Evolutionary conservation across 2,797 vertebrate species (phyloP), one percentile per base, ranked within the genome.

Genomic region (Clarias fuscus): DNA sequence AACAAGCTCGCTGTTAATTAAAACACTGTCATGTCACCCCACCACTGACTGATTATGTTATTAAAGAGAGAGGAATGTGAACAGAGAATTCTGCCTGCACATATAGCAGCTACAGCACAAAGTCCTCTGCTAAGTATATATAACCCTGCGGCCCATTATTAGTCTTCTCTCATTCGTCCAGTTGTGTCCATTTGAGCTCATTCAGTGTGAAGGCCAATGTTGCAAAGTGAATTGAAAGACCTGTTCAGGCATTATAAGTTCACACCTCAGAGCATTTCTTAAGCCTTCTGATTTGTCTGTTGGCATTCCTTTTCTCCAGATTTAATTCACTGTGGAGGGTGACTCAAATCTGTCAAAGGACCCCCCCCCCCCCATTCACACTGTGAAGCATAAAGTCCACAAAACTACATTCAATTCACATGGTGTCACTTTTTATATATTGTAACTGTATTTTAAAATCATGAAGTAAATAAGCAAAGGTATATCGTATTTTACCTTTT

Each of bases 1-100:
- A 90, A 82, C 82, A 24, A 89, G 86, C 88, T 86, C 84, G 64
- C 86, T 89, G 89, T 87, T 91, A 89, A 90, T 90, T 89, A 85
- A 90, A 91, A 90, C 86, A 87, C 85, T 90, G 88, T 89, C 88
- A 89, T 90, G 88, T 90, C 84, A 90, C 82, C 85, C 86, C 71
- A 84, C 84, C 85, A 88, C 75, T 89, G 86, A 89, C 87, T 89
- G 86, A 87, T 89, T 88, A 90, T 87, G 85, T 90, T 87, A 89
- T 89, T 91, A 88, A 85, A 86, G 83, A 86, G 70, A 84, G 85
- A 53, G 61, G 78, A 88, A 87, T 88, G 89, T 86, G 87, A 85
- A 87, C 75, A 86, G 70, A 88, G 76, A 71, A 80, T 84, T 88
- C 87, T 86, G 89, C 90, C 86, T 89, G 87, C 85, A 84, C 85